A percentile compares a stretch with the other conserved stretches of the same genome.
Evolutionary conservation across 2,888 invertebrate genomes (phyloP).

Genomic region (Lasioglossum marginatum): DNA sequence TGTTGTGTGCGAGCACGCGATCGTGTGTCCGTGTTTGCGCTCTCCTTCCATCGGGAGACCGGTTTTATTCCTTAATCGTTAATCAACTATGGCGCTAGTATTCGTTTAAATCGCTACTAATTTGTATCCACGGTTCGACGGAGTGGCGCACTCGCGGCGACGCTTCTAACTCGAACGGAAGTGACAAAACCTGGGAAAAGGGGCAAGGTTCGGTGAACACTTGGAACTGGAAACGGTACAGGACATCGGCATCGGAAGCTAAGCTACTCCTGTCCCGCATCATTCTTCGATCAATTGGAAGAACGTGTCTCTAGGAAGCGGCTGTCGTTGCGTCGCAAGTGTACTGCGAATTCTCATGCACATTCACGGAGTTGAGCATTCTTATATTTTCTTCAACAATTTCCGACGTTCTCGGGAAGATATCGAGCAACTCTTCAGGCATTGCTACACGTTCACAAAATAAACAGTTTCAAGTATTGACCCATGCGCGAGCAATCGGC

Average conservation of each 20-base stretch:
- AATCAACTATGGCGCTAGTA: constrained; percentile 60
- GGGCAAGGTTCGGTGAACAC: background rate
- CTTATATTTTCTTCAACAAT: background rate
- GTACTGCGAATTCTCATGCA: constrained; percentile 23
- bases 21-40: constrained; percentile 4
- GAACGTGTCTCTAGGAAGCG: constrained; percentile 21
- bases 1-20: constrained; percentile 22
- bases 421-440: background rate
- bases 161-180: constrained; percentile 38
- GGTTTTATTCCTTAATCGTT: constrained; percentile 53
- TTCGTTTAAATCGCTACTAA: constrained; percentile 60
- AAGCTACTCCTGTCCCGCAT: background rate
- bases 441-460: background rate
- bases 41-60: constrained; percentile 65
- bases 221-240: background rate
- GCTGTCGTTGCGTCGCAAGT: background rate
- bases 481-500: background rate
- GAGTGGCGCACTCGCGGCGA: constrained; percentile 68
- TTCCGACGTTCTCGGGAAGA: constrained; percentile 1
- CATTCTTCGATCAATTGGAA: background rate
- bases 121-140: constrained; percentile 70
- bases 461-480: background rate
- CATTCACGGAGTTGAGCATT: background rate
- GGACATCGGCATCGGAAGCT: background rate
- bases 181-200: background rate